phyloP scores from a whole-genome alignment of 1,140 invertebrate genomes.

The Drosophila miranda region DNA sequence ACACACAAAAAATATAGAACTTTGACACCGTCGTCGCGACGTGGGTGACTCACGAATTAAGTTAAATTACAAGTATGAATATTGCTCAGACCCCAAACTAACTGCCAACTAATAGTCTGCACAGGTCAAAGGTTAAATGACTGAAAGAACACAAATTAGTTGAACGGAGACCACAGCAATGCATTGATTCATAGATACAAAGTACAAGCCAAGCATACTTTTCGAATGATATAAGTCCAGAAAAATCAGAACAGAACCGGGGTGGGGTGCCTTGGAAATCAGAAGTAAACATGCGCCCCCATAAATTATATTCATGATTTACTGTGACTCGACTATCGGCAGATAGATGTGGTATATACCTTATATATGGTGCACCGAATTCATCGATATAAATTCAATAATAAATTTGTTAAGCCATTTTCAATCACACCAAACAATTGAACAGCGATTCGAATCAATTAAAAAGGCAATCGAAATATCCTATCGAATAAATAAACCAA shows the following conservation, averaged over 20 bases:
- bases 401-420: slow-evolving; percentile 75
- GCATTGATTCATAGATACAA: slow-evolving; percentile 67
- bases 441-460: slow-evolving; percentile 76
- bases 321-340: slow-evolving; percentile 30
- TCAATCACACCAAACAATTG: slow-evolving; percentile 80
- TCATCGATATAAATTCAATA: slow-evolving; percentile 70
- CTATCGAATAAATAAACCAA: slow-evolving; percentile 63
- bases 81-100: slow-evolving; percentile 28
- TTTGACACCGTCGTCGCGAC: slow-evolving; percentile 40
- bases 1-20: slow-evolving; percentile 3
- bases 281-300: slow-evolving; percentile 1
- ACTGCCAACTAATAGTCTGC: slow-evolving; percentile 40
- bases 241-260: slow-evolving; percentile 32
- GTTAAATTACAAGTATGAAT: slow-evolving; percentile 62
- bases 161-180: slow-evolving; percentile 35
- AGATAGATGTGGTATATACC: slow-evolving; percentile 8
- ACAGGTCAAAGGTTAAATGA: slow-evolving; percentile 49
- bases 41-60: slow-evolving; percentile 69
- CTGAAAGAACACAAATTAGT: slow-evolving; percentile 61
- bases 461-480: slow-evolving; percentile 75
- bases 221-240: slow-evolving; percentile 57
- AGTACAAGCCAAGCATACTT: slow-evolving; percentile 34
- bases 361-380: slow-evolving; percentile 23
- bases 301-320: slow-evolving; percentile 49
- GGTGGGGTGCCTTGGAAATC: slow-evolving; percentile 10